A percentile compares a stretch with the other conserved stretches of the same genome.
Conservation (phyloP, 2,888 invertebrate genomes). For the Stenurella melanura region DNA sequence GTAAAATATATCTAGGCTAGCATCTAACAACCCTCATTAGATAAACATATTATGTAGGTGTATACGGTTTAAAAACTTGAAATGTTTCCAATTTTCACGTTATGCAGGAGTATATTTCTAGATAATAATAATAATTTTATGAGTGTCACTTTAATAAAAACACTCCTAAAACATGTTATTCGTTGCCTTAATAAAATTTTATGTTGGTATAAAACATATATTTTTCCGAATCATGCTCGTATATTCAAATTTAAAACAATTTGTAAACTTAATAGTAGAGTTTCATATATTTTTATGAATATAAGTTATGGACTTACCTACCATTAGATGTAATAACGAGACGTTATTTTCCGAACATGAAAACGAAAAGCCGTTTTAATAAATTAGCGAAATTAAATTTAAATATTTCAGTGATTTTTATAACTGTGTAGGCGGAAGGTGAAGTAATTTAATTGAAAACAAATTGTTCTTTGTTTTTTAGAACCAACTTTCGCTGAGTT, state of each 20-base stretch:
- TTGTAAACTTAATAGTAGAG: constrained; percentile 47
- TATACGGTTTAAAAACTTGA: too few species aligned
- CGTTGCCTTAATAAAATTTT: constrained; percentile 54
- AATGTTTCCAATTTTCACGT: too few species aligned
- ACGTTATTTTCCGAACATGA: constrained; percentile 53
- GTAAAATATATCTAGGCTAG: too few species aligned
- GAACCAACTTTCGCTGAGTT: neutral
- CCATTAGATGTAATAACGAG: constrained; percentile 58
- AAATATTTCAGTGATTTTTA: constrained; percentile 25
- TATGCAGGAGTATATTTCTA: neutral
- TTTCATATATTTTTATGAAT: constrained; percentile 53
- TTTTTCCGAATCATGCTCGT: constrained; percentile 46
- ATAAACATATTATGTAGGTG: neutral
- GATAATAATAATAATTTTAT: constrained; percentile 20
- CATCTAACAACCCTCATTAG: neutral
- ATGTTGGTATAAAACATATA: constrained; percentile 49
- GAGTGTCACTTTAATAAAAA: constrained; percentile 22
- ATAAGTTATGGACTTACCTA: constrained; percentile 55
- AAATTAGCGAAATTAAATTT: constrained; percentile 60
- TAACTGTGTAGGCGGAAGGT: constrained; percentile 22
- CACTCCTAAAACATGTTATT: constrained; percentile 26
- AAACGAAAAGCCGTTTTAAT: constrained; percentile 55
- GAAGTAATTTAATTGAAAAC: constrained; percentile 15
- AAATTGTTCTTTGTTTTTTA: constrained; percentile 4
- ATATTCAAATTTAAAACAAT: constrained; percentile 57